Conservation (phyloP, 1,140 invertebrate genomes). For the Scaptomyza montana region DNA sequence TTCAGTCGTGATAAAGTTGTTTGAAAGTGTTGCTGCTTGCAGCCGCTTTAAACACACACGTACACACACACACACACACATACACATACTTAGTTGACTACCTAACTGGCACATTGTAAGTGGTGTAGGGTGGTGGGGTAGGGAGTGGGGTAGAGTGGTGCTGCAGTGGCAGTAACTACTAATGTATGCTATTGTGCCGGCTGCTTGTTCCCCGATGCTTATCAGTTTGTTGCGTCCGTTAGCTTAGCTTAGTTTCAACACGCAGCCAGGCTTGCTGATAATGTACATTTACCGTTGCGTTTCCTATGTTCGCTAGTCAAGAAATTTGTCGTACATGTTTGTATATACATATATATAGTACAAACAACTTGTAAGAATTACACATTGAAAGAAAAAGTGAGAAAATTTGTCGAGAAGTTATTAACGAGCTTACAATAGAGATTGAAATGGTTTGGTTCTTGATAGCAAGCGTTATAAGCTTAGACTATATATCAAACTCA, state of each 20-base stretch:
- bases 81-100: constrained; percentile 57
- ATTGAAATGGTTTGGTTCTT: too few species aligned
- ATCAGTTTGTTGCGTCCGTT: constrained; percentile 65
- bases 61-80: constrained; percentile 53
- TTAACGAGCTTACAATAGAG: not conserved
- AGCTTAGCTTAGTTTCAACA: constrained; percentile 64
- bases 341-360: not conserved
- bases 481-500: too few species aligned
- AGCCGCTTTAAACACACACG: constrained; percentile 34
- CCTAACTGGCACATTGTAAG: constrained; percentile 66
- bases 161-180: constrained; percentile 4
- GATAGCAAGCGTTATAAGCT: too few species aligned
- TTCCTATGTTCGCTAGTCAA: constrained; percentile 46
- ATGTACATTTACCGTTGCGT: constrained; percentile 72
- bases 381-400: not conserved
- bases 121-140: not conserved
- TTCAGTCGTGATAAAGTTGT: constrained; percentile 77
- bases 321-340: constrained; percentile 5
- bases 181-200: constrained; percentile 57
- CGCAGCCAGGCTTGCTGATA: constrained; percentile 64
- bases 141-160: not conserved
- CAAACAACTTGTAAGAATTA: not conserved
- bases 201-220: constrained; percentile 50
- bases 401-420: constrained; percentile 6
- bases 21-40: constrained; percentile 72